Base-by-base conservation (phyloP, 1,140 invertebrate species). In the Dreissena polymorpha region DNA sequence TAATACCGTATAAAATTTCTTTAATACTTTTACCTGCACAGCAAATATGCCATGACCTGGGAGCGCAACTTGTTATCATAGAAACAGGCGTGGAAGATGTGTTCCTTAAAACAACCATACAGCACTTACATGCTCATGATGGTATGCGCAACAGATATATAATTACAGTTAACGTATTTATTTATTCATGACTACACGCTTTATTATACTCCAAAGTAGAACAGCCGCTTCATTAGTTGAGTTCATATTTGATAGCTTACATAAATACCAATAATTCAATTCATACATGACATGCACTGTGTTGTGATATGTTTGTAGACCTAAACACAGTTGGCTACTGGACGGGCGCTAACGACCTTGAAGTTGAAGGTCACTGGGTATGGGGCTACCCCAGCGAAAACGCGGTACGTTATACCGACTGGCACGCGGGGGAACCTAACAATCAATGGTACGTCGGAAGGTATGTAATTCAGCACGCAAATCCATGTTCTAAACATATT, bases 371-470 rank as follows among this genome's bases (percentile, higher is more conserved):
- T 67, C 29, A 50, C 27, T 77, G 74, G 74, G 64, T 77, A 2
- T 77, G 74, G 74, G 74, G 63, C 16, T 77, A 67, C 29, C 63
- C 63, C 6, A 23, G n/a, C 13, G n/a, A n/a, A 3, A 14, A 21
- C 14, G n/a, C 18, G 18, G 18, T 77, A 16, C 51, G 49, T 6
- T 65, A 23, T 12, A 77, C 63, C 10, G 74, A 77, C n/a, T 77
- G 74, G 74, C 68, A 67, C n/a, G 39, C 49, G 3, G 74, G 74
- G 8, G 74, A 77, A 64, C 74, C 74, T 7, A 77, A 77, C 50
- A 77, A 77, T 29, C 7, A 0, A 8, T 77, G 74, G 74, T n/a
- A n/a, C n/a, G 65, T 8, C 39, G 39, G 39, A 39, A 39, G 39
- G 39, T 39, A 39, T 39, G 39, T 39, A 39, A 39, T 39, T 2